Evolutionary conservation across 2,113 vertebrate genomes (phyloP).

Genomic region (Falco punctatus): DNA sequence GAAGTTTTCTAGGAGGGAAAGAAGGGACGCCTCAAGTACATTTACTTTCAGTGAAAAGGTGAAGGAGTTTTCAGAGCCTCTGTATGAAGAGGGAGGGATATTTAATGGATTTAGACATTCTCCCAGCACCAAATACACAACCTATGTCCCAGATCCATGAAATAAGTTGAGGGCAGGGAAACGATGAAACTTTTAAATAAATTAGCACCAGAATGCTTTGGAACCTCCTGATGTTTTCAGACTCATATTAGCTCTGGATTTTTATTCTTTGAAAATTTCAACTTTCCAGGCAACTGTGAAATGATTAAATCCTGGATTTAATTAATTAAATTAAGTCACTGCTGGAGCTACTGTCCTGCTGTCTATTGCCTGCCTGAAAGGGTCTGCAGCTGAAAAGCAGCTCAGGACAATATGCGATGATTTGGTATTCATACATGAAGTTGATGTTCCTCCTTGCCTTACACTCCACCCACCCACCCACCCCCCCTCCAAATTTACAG

Average conservation of each 20-base stretch:
- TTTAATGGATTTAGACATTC: slow-evolving; percentile 4
- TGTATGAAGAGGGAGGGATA: not conserved
- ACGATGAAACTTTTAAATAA: not conserved
- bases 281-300: not conserved
- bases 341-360: not conserved
- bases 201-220: not conserved
- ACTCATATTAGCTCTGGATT: not conserved
- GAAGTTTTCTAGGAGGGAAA: not conserved
- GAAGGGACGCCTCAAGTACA: not conserved
- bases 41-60: not conserved
- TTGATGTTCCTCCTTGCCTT: not conserved
- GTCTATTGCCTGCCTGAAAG: not conserved
- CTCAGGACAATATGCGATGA: not conserved
- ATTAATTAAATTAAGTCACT: not conserved
- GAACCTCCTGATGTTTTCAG: not conserved
- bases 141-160: not conserved
- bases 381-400: not conserved
- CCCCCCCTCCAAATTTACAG: not conserved
- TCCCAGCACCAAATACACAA: not conserved
- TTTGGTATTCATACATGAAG: not conserved
- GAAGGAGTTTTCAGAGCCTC: not conserved
- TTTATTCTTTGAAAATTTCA: not conserved
- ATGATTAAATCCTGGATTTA: not conserved
- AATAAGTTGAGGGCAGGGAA: not conserved
- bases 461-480: no score